Evolutionary conservation across 2,113 vertebrate genomes (phyloP), one percentile per base, ranked within the genome.

Genomic region (Barnardius zonarius): DNA sequence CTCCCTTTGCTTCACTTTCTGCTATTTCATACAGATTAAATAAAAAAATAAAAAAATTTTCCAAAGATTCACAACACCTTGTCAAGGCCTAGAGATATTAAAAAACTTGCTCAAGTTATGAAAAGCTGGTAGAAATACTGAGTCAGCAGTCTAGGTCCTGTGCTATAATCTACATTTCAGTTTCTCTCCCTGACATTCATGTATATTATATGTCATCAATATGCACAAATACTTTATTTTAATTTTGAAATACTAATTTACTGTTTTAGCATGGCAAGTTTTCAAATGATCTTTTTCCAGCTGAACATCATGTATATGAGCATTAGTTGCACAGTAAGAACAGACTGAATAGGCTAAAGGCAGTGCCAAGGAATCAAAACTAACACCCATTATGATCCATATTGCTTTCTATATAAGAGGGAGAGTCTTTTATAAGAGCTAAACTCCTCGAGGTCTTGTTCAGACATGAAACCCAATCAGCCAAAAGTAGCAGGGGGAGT

Each of bases 381-480:
- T 90, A 78, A 87, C 73, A 95, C 49, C 51, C 83, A 89, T 89
- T 91, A 91, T 0, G 1, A 93, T 82, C 66, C 69, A 59, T 89
- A 87, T 89, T 94, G 49, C 17, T 49, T 92, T 92, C 66, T 92
- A 7, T 55, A 49, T 62, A 68, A 20, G 37, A 6, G 44, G 37
- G 12, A 88, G 6, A 49, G 25, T 72, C 30, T 88, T 90, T 95
- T 85, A 28, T 43, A 75, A 19, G 54, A 96, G 39, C 17, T 83
- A 88, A 97, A 96, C 66, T 92, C 92, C 78, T 96, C 2, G 6
- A 95, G 63, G n/a, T 95, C 86, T 89, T 95, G 83, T 93, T 97
- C 69, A 93, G 48, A 61, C 90, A 73, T 49, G 84, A 94, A 69
- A 77, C 61, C n/a, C 3, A 70, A 84, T 82, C 92, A 96, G 66